Conservation (phyloP, 1,140 invertebrate genomes). For the Luehdorfia chinensis region DNA sequence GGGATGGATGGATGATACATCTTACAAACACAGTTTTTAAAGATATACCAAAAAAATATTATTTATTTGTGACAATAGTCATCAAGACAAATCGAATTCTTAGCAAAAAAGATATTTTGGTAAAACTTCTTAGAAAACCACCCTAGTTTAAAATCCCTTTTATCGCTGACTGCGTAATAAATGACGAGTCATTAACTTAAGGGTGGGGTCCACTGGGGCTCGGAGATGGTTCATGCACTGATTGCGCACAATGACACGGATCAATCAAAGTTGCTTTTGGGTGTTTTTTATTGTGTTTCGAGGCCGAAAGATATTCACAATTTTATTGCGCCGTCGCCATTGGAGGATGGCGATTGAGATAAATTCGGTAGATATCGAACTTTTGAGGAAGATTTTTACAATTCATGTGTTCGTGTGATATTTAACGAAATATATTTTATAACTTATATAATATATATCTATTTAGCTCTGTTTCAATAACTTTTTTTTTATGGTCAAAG, state of each 20-base stretch:
- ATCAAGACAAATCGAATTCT: constrained; percentile 10
- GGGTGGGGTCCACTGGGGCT: constrained; percentile 18
- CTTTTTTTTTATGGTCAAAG: too few species aligned
- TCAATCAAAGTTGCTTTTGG: constrained; percentile 41
- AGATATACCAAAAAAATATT: too few species aligned
- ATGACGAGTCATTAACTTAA: constrained; percentile 40
- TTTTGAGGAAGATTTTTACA: not conserved
- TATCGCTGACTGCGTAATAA: constrained; percentile 30
- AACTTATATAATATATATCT: too few species aligned
- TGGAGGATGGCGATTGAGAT: not conserved
- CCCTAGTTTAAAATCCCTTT: constrained; percentile 22
- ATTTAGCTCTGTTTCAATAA: too few species aligned
- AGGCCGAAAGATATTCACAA: not conserved
- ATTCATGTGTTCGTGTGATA: too few species aligned
- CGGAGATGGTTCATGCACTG: constrained; percentile 15
- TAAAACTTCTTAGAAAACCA: constrained; percentile 33
- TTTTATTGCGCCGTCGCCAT: not conserved
- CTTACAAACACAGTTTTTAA: too few species aligned
- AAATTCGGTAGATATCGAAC: not conserved
- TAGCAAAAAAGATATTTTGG: constrained; percentile 13
- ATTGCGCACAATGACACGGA: constrained; percentile 44
- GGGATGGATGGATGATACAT: too few species aligned
- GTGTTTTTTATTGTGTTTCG: constrained; percentile 13
- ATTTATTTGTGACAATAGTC: too few species aligned
- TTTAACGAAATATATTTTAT: too few species aligned